These are phyloP conservation scores for Tetranychus piercei DNA, from an alignment of 2,888 invertebrate genomes.

Conservation along the genomic window DNA sequence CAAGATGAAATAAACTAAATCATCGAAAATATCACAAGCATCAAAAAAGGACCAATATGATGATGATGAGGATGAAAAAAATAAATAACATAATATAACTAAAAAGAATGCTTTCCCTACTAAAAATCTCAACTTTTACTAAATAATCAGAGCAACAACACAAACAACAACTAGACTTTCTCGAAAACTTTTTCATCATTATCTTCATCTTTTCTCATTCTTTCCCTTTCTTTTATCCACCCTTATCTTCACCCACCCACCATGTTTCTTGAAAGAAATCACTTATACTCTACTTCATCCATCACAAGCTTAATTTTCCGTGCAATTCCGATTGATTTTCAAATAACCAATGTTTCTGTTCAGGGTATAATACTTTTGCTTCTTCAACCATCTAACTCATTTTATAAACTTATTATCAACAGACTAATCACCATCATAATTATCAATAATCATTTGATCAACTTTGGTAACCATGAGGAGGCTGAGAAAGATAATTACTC, in stretches of 20 bases:
- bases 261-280: not conserved
- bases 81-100: not conserved
- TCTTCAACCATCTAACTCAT: no score
- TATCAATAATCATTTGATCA: no score
- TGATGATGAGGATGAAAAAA: not conserved
- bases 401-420: no score
- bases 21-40: not conserved
- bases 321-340: not conserved
- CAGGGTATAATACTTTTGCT: no score
- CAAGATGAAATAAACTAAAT: not conserved
- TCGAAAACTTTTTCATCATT: not conserved
- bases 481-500: no score
- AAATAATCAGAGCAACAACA: no score
- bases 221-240: not conserved
- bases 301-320: not conserved
- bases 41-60: not conserved
- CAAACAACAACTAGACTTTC: not conserved
- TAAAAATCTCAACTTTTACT: no score
- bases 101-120: not conserved
- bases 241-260: not conserved
- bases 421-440: no score
- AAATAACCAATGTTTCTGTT: not conserved
- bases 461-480: no score
- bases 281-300: not conserved
- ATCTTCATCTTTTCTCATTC: not conserved